phyloP scores from a whole-genome alignment of 37 sponge, comb jelly and placozoan genomes.

The Diacarnus erythraeanus region DNA sequence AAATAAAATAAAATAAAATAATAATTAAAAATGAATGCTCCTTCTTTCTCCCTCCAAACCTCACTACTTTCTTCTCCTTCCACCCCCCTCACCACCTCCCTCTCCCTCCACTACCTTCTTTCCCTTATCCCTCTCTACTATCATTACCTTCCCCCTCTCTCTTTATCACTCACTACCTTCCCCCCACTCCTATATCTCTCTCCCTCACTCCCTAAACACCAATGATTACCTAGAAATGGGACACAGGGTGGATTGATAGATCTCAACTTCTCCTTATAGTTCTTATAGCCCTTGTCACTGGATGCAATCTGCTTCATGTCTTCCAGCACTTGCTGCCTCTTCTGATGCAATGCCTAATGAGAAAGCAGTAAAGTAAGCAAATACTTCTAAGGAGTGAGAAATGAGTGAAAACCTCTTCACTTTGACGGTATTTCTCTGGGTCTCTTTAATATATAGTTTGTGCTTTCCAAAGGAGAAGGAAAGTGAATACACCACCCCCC shows the following conservation, averaged over 20 bases:
- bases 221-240: conserved; percentile 94
- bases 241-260: conserved; percentile 95
- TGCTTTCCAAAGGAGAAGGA: background rate
- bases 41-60: background rate
- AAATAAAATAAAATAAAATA: background rate
- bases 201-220: too few species aligned
- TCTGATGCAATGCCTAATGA: conserved; percentile 40
- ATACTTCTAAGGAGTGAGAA: background rate
- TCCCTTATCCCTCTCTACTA: background rate
- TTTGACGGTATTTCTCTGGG: too few species aligned
- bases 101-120: background rate
- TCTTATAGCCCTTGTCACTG: conserved; percentile 71
- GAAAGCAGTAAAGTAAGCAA: background rate
- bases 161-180: background rate
- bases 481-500: too few species aligned
- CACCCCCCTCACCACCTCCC: background rate
- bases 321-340: conserved; percentile 55
- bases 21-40: background rate
- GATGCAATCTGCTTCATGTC: conserved; percentile 71
- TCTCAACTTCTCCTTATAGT: conserved; percentile 85
- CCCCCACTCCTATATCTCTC: background rate
- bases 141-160: background rate
- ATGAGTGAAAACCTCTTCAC: too few species aligned
- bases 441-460: background rate
- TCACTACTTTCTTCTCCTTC: background rate